A percentile compares a stretch with the other conserved stretches of the same genome.
phyloP scores from a whole-genome alignment of 2,797 vertebrate species.

The Acanthurus lineatus region DNA sequence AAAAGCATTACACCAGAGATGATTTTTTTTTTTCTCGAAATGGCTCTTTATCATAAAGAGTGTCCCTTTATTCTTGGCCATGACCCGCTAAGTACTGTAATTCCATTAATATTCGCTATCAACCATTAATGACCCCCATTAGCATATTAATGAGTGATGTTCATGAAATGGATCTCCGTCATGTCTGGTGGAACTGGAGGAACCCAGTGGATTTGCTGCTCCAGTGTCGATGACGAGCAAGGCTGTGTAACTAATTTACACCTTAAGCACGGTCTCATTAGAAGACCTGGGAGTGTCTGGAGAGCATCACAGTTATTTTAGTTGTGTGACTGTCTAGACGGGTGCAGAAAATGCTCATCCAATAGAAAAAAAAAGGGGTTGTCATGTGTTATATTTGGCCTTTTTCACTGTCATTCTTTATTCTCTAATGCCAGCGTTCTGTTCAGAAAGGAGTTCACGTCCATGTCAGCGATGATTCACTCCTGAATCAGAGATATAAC shows the following conservation, averaged over 20 bases:
- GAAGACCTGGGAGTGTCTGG: conserved; percentile 58
- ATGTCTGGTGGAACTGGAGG: conserved; percentile 64
- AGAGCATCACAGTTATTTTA: conserved; percentile 45
- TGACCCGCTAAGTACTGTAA: conserved; percentile 66
- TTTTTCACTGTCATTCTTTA: conserved; percentile 42
- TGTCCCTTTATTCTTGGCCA: conserved; percentile 37
- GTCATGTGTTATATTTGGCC: conserved; percentile 31
- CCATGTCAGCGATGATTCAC: conserved; percentile 34
- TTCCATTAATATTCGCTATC: conserved; percentile 76
- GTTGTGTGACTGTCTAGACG: conserved; percentile 28
- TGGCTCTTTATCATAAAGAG: conserved; percentile 9
- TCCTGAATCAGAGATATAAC: conserved; percentile 40
- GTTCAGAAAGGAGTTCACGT: conserved; percentile 20
- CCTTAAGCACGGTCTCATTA: conserved; percentile 76
- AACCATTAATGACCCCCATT: conserved; percentile 77
- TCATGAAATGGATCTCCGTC: conserved; percentile 74
- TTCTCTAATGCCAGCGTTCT: conserved; percentile 28
- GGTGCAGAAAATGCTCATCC: conserved; percentile 16
- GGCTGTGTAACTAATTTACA: conserved; percentile 79
- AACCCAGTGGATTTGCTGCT: conserved; percentile 71
- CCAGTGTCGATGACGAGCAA: conserved; percentile 61
- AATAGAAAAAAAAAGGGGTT: neutral
- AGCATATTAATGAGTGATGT: conserved; percentile 83
- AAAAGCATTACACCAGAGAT: conserved; percentile 13
- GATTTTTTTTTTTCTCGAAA: neutral